These are phyloP conservation scores for Myrmophylax atrothorax DNA, from an alignment of 2,113 vertebrate species.

Conservation along the genomic window DNA sequence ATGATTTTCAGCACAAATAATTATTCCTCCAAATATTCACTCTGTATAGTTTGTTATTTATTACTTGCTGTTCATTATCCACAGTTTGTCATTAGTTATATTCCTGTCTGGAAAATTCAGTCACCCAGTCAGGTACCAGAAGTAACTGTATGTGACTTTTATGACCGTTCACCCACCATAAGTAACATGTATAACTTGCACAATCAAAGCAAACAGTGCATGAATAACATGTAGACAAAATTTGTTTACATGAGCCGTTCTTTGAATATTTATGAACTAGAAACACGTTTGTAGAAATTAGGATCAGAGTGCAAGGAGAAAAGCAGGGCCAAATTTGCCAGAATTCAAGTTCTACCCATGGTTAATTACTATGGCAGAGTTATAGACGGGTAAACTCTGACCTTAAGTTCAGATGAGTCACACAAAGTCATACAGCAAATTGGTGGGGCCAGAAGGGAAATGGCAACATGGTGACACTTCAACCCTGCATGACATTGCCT, in stretches of 20 bases:
- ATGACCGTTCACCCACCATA: neutral
- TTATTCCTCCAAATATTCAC: slow-evolving; percentile 39
- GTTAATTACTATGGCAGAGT: neutral
- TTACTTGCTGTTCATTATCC: neutral
- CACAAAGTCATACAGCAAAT: neutral
- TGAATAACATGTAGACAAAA: slow-evolving; percentile 22
- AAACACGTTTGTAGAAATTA: slow-evolving; percentile 16
- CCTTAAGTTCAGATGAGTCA: neutral
- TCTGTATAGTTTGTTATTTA: neutral
- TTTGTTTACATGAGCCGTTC: slow-evolving; percentile 27
- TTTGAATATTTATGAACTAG: slow-evolving; percentile 41
- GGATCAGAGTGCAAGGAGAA: slow-evolving; percentile 12
- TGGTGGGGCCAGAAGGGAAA: neutral
- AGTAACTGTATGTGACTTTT: slow-evolving; percentile 31
- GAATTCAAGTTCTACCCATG: neutral
- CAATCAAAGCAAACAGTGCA: slow-evolving; percentile 39
- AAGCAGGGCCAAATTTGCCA: neutral
- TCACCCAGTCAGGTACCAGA: neutral
- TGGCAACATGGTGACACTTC: accelerated
- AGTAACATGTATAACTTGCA: slow-evolving; percentile 10
- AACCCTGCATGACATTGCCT: neutral
- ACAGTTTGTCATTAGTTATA: neutral
- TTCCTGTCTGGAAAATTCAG: neutral
- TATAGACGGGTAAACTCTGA: neutral
- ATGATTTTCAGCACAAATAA: slow-evolving; percentile 33